Percentiles rank a stretch among this genome's conserved stretches.
phyloP scores from a whole-genome alignment of 2,888 invertebrate genomes.

The Pseudolycoriella hygida region DNA sequence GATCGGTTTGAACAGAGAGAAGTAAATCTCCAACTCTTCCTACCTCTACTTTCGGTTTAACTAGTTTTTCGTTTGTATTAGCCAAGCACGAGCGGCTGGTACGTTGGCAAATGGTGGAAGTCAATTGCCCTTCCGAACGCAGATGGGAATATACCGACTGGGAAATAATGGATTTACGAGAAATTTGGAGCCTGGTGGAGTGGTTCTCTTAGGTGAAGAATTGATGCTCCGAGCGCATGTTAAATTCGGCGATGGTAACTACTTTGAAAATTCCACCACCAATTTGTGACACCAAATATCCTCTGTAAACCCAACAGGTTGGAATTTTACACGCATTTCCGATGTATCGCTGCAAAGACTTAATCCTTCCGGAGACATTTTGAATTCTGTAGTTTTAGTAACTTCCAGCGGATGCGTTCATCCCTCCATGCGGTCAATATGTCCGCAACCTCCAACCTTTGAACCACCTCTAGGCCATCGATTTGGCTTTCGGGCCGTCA shows the following conservation, averaged over 20 bases:
- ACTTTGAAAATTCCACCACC: constrained; percentile 7
- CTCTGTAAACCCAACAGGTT: constrained; percentile 26
- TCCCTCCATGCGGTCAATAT: constrained; percentile 29
- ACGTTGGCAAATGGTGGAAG: constrained; percentile 34
- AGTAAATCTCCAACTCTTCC: constrained; percentile 22
- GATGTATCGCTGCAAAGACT: constrained; percentile 31
- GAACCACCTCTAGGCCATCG: constrained; percentile 29
- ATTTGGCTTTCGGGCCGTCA: constrained; percentile 33
- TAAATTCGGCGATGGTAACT: constrained; percentile 36
- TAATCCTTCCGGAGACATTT: constrained; percentile 19
- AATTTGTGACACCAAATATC: background rate
- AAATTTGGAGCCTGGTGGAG: constrained; percentile 32
- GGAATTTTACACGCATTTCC: constrained; percentile 36
- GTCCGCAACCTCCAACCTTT: constrained; percentile 28
- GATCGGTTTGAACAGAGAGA: constrained; percentile 27
- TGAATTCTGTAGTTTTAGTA: constrained; percentile 27
- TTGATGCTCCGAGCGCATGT: constrained; percentile 34
- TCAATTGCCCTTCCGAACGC: constrained; percentile 34
- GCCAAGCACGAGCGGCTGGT: constrained; percentile 23
- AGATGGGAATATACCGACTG: constrained; percentile 32
- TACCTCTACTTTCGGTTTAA: constrained; percentile 15
- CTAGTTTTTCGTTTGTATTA: constrained; percentile 10
- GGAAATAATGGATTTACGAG: constrained; percentile 31
- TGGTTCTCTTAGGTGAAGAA: constrained; percentile 39
- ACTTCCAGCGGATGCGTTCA: constrained; percentile 31